Evolutionary conservation across 2,113 vertebrate genomes (phyloP).

Genomic region (Pygoscelis adeliae): DNA sequence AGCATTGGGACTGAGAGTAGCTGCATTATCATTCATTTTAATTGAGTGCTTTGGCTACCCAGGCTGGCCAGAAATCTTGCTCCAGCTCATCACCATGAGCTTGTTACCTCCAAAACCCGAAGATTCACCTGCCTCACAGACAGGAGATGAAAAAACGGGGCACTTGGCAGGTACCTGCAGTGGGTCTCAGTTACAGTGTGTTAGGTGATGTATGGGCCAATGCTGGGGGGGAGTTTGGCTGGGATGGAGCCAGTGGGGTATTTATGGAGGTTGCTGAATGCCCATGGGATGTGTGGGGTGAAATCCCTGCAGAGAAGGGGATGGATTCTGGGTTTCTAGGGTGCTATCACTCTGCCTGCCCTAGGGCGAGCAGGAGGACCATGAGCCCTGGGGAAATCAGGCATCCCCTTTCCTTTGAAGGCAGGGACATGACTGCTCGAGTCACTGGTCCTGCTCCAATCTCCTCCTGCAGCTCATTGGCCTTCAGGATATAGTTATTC

Average conservation of each 20-base stretch:
- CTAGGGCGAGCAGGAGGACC: not conserved
- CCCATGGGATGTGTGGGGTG: not conserved
- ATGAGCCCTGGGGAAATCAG: not conserved
- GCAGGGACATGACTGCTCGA: not conserved
- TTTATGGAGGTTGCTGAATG: not conserved
- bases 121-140: not conserved
- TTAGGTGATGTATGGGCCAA: rapidly evolving
- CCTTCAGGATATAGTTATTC: not conserved
- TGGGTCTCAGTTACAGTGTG: not conserved
- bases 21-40: not conserved
- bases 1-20: not conserved
- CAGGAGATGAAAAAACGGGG: not conserved
- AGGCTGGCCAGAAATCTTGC: not conserved
- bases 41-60: not conserved
- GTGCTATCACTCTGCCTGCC: not conserved
- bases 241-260: not conserved
- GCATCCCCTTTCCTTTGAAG: not conserved
- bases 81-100: not conserved
- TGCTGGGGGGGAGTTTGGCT: not conserved
- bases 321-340: not conserved
- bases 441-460: not conserved
- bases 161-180: not conserved
- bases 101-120: not conserved
- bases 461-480: not conserved
- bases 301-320: not conserved